Evolutionary conservation across 2,797 vertebrate species (phyloP).

Genomic region (Eidolon dupreanum): DNA sequence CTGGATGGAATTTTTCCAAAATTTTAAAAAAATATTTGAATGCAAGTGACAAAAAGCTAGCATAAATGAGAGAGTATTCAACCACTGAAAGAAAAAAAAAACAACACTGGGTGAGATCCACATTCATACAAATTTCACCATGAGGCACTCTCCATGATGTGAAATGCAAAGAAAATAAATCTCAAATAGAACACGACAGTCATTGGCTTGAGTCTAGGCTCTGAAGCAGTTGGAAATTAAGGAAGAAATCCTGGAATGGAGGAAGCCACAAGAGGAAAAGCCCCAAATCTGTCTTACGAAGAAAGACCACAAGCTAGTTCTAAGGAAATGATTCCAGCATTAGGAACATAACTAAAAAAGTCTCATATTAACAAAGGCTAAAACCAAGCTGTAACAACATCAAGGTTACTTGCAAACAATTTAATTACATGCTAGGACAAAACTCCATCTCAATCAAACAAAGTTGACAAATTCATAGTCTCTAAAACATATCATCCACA

Average conservation of each 20-base stretch:
- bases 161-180: background rate
- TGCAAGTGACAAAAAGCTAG: background rate
- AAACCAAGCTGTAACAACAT: background rate
- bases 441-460: background rate
- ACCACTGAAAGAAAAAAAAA: background rate
- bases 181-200: background rate
- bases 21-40: background rate
- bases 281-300: background rate
- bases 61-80: background rate
- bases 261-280: background rate
- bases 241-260: background rate
- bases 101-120: background rate
- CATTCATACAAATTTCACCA: background rate
- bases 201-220: background rate
- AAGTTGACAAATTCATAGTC: background rate
- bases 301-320: background rate
- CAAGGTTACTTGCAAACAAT: background rate
- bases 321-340: background rate
- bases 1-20: background rate
- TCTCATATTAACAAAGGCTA: background rate
- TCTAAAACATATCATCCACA: background rate
- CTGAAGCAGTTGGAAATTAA: background rate
- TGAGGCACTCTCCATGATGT: background rate
- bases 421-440: slow-evolving; percentile 5
- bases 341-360: background rate